Evolutionary conservation across 1,140 invertebrate genomes (phyloP), one percentile per base, ranked within the genome.

Genomic region (Aplysia californica): DNA sequence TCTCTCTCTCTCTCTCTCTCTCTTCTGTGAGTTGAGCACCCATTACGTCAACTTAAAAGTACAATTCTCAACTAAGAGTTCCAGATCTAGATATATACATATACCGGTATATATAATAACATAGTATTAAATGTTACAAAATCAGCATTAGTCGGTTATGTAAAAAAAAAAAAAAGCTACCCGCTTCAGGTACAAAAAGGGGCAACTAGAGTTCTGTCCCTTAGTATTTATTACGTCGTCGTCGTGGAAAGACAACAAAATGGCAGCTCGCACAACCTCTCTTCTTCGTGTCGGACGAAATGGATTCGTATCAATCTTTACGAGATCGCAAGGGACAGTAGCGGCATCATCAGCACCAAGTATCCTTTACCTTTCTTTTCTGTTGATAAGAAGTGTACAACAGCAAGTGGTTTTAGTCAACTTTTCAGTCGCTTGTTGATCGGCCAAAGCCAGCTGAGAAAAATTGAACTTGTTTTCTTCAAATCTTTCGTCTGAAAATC

Each of bases 61-160:
- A n/a, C n/a, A n/a, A n/a, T n/a, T n/a, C n/a, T n/a, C 20, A 20
- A 38, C 68, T 10, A 38, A 15, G 20, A 71, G 10, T 3, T 71
- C 68, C 29, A 71, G 41, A 10, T 71, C 20, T 5, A 66, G 4
- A 21, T 23, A 23, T 31, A 38, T 66, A 36, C 56, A 21, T 29
- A 59, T n/a, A 23, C 20, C 20, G 67, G 20, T 31, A 61, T 65
- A 0, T 38, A 73, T 1, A 59, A 79, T 21, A 77, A 61, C 6
- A 73, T 56, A 20, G 35, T 39, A 21, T 67, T 71, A n/a, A 44
- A 38, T 15, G 29, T 23, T 15, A 59, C 23, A 31, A 26, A 20
- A 41, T 10, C 73, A 33, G 56, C 35, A 15, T 61, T 73, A 36
- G 26, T n/a, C 20, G 50, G 23, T 21, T 61, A n/a, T 5, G 5